A percentile compares a stretch with the other conserved stretches of the same genome.
Evolutionary conservation across 2,888 invertebrate genomes (phyloP).

Genomic region (Lucinisca nassula): DNA sequence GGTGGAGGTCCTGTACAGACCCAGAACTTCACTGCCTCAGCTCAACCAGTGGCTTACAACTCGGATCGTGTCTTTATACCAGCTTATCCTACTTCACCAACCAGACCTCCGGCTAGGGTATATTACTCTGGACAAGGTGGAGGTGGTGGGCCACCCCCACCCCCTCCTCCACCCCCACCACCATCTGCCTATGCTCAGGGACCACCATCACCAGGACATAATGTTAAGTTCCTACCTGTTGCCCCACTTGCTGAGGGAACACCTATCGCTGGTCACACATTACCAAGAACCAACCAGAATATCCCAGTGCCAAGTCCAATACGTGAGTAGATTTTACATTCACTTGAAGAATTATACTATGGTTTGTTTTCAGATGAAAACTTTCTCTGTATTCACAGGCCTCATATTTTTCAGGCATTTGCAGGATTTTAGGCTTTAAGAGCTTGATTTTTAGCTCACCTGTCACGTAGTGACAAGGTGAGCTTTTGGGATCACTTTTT

Average conservation of each 20-base stretch:
- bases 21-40: slow-evolving; percentile 62
- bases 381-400: too few relatives aligned
- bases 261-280: slow-evolving; percentile 70
- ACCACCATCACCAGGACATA: slow-evolving; percentile 61
- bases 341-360: too few relatives aligned
- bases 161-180: slow-evolving; percentile 57
- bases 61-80: slow-evolving; percentile 70
- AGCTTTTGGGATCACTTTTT: too few relatives aligned
- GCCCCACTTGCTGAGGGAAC: slow-evolving; percentile 82
- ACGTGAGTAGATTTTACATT: slow-evolving; percentile 75
- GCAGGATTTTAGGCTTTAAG: too few relatives aligned
- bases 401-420: too few relatives aligned
- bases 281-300: slow-evolving; percentile 61
- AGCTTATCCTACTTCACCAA: slow-evolving; percentile 70
- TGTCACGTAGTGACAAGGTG: too few relatives aligned
- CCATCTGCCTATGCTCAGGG: slow-evolving; percentile 37
- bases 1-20: slow-evolving; percentile 31
- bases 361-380: too few relatives aligned
- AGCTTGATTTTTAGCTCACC: too few relatives aligned
- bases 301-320: slow-evolving; percentile 79
- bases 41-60: slow-evolving; percentile 67
- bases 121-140: slow-evolving; percentile 66
- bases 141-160: slow-evolving; percentile 53
- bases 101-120: slow-evolving; percentile 66
- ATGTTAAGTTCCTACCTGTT: slow-evolving; percentile 70